Percentiles rank a stretch among this genome's conserved stretches.
These are phyloP conservation scores for Alces alces DNA, from an alignment of 2,113 vertebrate genomes.

Conservation along the genomic window DNA sequence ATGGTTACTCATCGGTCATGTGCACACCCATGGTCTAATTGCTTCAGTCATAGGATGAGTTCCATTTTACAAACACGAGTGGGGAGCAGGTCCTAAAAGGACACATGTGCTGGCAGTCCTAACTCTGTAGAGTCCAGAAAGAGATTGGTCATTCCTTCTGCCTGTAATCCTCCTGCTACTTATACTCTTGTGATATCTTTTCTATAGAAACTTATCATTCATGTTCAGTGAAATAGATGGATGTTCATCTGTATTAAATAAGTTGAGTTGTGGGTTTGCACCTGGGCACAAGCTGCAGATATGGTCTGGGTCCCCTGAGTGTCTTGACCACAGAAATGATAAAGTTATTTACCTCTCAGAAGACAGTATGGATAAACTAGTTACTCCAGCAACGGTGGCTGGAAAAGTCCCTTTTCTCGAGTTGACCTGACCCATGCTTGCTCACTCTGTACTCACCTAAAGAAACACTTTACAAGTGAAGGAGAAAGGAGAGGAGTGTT, in stretches of 20 bases:
- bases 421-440: not conserved
- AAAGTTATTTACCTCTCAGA: not conserved
- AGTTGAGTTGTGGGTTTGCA: not conserved
- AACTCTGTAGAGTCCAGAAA: not conserved
- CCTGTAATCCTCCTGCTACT: not conserved
- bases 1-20: not conserved
- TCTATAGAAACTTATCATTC: not conserved
- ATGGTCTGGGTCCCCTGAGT: not conserved
- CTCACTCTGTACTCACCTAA: not conserved
- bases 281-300: not conserved
- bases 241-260: not conserved
- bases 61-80: not conserved
- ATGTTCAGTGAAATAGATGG: not conserved
- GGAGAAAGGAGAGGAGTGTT: not conserved
- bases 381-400: not conserved
- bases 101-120: not conserved
- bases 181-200: slow-evolving; percentile 2
- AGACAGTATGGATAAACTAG: not conserved
- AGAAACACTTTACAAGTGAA: slow-evolving; percentile 4
- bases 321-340: slow-evolving; percentile 5
- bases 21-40: not conserved
- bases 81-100: not conserved
- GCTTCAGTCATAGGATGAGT: not conserved
- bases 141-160: not conserved
- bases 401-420: not conserved